phyloP scores from a whole-genome alignment of 2,888 invertebrate species.

The Trachelus troglodyta region DNA sequence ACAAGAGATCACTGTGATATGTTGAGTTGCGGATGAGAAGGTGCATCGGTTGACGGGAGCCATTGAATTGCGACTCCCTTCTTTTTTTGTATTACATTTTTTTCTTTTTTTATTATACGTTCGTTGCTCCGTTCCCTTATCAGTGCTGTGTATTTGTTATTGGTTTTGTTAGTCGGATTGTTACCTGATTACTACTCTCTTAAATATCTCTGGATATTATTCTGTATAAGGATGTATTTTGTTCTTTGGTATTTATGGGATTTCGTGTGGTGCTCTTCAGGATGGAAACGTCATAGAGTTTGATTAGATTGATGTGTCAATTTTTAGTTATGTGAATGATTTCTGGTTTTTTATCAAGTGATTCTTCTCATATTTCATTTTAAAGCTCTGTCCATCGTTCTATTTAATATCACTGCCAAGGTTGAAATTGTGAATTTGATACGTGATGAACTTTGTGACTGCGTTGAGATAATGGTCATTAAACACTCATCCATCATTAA shows the following conservation, averaged over 20 bases:
- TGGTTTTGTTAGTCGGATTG: background rate
- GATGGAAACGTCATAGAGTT: background rate
- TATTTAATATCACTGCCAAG: background rate
- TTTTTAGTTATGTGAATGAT: background rate
- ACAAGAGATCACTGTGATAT: background rate
- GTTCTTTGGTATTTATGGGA: background rate
- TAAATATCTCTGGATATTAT: background rate
- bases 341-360: background rate
- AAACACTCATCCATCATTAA: background rate
- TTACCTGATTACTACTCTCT: background rate
- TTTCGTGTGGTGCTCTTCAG: background rate
- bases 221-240: background rate
- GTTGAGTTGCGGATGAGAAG: background rate
- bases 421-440: background rate
- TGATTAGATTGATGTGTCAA: background rate
- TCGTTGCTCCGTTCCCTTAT: background rate
- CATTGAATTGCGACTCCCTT: background rate
- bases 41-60: background rate
- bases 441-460: background rate
- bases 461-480: background rate
- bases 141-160: background rate
- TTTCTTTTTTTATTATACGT: background rate
- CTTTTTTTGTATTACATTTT: background rate
- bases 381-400: background rate
- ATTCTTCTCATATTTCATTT: background rate